phyloP scores from a whole-genome alignment of 2,888 invertebrate species.

The Cactoblastis cactorum region DNA sequence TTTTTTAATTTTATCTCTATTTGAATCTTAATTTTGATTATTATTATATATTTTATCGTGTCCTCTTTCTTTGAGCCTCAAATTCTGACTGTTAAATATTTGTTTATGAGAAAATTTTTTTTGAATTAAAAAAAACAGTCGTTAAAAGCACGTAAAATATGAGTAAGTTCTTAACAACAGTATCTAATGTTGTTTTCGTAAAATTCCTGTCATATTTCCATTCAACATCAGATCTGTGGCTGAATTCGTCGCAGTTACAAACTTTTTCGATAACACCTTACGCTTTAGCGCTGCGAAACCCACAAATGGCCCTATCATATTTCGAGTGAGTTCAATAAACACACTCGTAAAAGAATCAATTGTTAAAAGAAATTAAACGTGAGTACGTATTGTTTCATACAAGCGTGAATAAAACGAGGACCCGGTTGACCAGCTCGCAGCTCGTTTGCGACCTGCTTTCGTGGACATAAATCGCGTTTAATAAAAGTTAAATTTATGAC shows the following conservation, averaged over 20 bases:
- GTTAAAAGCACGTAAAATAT: too few species aligned
- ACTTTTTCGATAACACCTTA: constrained; percentile 22
- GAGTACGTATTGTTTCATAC: constrained; percentile 78
- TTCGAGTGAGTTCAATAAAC: constrained; percentile 73
- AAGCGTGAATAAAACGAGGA: constrained; percentile 70
- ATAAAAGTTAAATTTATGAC: constrained; percentile 69
- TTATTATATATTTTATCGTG: too few species aligned
- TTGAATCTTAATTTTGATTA: too few species aligned
- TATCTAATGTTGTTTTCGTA: too few species aligned
- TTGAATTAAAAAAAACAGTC: too few species aligned
- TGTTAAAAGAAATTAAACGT: constrained; percentile 77
- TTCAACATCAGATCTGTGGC: background rate
- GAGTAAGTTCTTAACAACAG: too few species aligned
- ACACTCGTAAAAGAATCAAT: constrained; percentile 77
- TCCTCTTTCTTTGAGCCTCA: too few species aligned
- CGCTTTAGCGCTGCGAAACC: constrained; percentile 35
- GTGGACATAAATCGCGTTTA: constrained; percentile 70
- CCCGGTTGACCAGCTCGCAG: constrained; percentile 72
- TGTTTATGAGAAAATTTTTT: too few species aligned
- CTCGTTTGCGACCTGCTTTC: constrained; percentile 75
- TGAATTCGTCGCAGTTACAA: constrained; percentile 13
- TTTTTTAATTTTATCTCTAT: too few species aligned
- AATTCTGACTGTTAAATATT: too few species aligned
- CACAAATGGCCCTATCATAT: constrained; percentile 66
- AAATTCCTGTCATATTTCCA: background rate